These are phyloP conservation scores for Cyrtonyx montezumae DNA, from an alignment of 2,113 vertebrate species.

Conservation along the genomic window DNA sequence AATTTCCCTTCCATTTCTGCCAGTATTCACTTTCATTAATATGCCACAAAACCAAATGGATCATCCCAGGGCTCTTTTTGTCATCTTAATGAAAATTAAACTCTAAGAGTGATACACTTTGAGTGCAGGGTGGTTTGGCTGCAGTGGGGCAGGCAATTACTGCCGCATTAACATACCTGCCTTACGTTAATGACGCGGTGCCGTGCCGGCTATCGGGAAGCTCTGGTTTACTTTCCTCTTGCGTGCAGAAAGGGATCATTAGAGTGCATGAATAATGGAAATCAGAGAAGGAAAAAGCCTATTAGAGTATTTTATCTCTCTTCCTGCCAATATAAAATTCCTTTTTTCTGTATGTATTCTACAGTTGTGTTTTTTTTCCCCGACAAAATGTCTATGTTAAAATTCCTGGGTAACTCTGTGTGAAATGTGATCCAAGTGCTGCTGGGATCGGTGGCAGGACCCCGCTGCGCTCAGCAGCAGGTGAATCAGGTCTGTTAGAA, in stretches of 20 bases:
- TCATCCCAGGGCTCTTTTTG: neutral
- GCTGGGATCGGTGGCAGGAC: constrained; percentile 28
- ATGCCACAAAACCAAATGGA: neutral
- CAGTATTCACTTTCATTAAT: neutral
- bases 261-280: constrained; percentile 55
- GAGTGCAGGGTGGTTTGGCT: constrained; percentile 35
- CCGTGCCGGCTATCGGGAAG: neutral
- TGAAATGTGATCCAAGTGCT: neutral
- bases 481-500: constrained; percentile 12
- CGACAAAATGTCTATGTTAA: constrained; percentile 20
- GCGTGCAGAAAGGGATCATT: constrained; percentile 20
- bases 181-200: neutral
- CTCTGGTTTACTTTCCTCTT: constrained; percentile 37
- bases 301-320: constrained; percentile 32
- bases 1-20: neutral
- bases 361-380: constrained; percentile 8
- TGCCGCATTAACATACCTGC: constrained; percentile 25
- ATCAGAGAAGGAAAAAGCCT: neutral
- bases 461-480: neutral
- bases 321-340: constrained; percentile 9
- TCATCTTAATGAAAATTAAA: constrained; percentile 9
- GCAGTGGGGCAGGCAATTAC: constrained; percentile 7
- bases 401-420: constrained; percentile 29
- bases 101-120: neutral
- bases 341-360: neutral